Conservation (phyloP, 92 coral and sea anemone species). For the Siderastrea siderea region DNA sequence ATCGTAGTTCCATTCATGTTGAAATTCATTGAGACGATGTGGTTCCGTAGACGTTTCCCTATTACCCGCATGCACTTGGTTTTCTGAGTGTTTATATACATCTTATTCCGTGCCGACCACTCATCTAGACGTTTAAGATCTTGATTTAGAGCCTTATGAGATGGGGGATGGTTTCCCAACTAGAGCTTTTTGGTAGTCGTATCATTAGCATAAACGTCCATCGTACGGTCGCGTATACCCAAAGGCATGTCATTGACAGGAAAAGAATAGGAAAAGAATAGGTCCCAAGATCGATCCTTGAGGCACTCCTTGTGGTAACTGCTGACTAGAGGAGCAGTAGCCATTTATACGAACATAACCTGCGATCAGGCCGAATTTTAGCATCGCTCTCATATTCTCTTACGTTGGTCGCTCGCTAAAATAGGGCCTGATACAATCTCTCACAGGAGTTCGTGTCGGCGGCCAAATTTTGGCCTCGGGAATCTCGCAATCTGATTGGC, state of each 20-base stretch:
- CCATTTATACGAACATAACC: too few relatives aligned
- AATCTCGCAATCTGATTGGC: too few relatives aligned
- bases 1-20: constrained; percentile 11
- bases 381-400: too few relatives aligned
- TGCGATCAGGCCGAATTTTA: too few relatives aligned
- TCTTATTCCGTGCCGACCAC: constrained; percentile 17
- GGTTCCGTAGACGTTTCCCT: constrained; percentile 25
- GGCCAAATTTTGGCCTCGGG: too few relatives aligned
- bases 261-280: constrained; percentile 12
- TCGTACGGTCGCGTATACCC: constrained; percentile 10
- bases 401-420: too few relatives aligned
- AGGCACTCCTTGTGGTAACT: constrained; percentile 30
- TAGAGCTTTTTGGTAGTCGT: constrained; percentile 11
- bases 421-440: too few relatives aligned
- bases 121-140: neutral
- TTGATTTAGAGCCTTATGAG: constrained; percentile 14
- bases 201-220: constrained; percentile 11
- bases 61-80: constrained; percentile 35
- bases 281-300: constrained; percentile 50
- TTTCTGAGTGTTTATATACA: constrained; percentile 27
- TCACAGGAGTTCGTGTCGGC: too few relatives aligned
- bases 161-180: constrained; percentile 8
- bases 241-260: constrained; percentile 27
- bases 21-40: constrained; percentile 28
- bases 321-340: neutral